Evolutionary conservation across 2,797 vertebrate species (phyloP).

Genomic region (Peromyscus attwateri): DNA sequence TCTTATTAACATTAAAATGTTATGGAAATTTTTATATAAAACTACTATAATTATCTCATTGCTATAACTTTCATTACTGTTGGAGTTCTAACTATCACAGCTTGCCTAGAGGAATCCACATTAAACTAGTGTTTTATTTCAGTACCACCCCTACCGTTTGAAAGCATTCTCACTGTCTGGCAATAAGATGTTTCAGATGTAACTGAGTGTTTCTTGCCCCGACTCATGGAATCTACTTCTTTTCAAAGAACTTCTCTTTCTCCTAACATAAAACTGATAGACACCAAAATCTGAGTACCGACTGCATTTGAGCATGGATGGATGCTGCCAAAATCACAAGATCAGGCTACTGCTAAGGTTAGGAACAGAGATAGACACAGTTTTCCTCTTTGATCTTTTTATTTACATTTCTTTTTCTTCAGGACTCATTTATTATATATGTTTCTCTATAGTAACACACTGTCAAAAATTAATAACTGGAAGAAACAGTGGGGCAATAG

Average conservation of each 20-base stretch:
- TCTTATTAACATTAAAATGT: slow-evolving; percentile 26
- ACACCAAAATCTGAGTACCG: slow-evolving; percentile 11
- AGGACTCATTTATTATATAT: not conserved
- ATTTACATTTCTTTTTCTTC: slow-evolving; percentile 3
- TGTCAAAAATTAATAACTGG: slow-evolving; percentile 37
- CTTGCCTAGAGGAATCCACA: not conserved
- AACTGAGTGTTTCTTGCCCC: slow-evolving; percentile 1
- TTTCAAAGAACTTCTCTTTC: slow-evolving; percentile 57
- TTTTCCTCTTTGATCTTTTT: slow-evolving; percentile 31
- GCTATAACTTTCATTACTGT: slow-evolving; percentile 17
- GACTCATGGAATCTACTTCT: not conserved
- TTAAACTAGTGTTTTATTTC: slow-evolving; percentile 42
- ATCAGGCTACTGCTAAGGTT: not conserved
- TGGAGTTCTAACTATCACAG: slow-evolving; percentile 40
- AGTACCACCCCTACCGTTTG: not conserved
- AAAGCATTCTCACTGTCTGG: not conserved
- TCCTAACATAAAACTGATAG: slow-evolving; percentile 17
- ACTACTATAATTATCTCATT: slow-evolving; percentile 33
- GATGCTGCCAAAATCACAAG: not conserved
- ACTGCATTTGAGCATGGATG: not conserved
- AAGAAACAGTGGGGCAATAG: not conserved
- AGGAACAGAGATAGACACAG: not conserved
- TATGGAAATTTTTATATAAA: slow-evolving; percentile 16
- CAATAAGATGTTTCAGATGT: slow-evolving; percentile 35
- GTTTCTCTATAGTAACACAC: not conserved